phyloP scores from a whole-genome alignment of 2,888 invertebrate species.

The Liposcelis brunnea region DNA sequence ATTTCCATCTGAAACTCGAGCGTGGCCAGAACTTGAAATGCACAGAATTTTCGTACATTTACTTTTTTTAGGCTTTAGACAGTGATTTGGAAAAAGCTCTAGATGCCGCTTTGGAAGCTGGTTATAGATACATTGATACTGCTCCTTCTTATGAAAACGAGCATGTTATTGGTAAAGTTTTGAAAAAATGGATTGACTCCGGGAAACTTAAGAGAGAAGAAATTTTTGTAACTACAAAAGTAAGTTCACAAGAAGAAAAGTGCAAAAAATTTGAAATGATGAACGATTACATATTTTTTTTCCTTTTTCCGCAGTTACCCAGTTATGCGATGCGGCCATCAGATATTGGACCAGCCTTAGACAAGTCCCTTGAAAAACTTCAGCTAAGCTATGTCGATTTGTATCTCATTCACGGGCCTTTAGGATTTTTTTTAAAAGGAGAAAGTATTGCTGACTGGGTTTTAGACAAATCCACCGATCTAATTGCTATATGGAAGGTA shows the following conservation, averaged over 20 bases:
- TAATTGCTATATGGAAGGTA: slow-evolving; percentile 27
- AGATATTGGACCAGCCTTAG: slow-evolving; percentile 44
- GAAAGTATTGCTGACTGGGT: slow-evolving; percentile 13
- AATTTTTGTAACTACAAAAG: slow-evolving; percentile 69
- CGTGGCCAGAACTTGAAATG: too few species aligned
- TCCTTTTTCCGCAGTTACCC: slow-evolving; percentile 22
- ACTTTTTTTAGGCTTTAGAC: slow-evolving; percentile 19
- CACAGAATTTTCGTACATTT: too few species aligned
- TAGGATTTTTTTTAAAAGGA: slow-evolving; percentile 22
- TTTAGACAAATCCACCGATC: slow-evolving; percentile 24
- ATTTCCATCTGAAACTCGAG: too few species aligned
- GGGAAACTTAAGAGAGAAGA: slow-evolving; percentile 56
- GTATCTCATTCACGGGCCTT: slow-evolving; percentile 61
- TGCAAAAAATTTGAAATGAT: too few species aligned
- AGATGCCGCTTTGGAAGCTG: slow-evolving; percentile 49
- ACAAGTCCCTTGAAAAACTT: slow-evolving; percentile 46
- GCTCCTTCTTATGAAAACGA: slow-evolving; percentile 67
- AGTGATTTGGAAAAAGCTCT: slow-evolving; percentile 49
- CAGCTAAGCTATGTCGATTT: slow-evolving; percentile 66
- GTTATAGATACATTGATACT: slow-evolving; percentile 71
- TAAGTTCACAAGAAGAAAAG: too few species aligned
- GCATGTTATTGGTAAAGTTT: slow-evolving; percentile 49
- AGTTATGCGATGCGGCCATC: slow-evolving; percentile 40
- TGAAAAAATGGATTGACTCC: slow-evolving; percentile 49
- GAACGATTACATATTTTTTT: too few species aligned